phyloP scores from a whole-genome alignment of 2,113 vertebrate species.

The Felis chaus region DNA sequence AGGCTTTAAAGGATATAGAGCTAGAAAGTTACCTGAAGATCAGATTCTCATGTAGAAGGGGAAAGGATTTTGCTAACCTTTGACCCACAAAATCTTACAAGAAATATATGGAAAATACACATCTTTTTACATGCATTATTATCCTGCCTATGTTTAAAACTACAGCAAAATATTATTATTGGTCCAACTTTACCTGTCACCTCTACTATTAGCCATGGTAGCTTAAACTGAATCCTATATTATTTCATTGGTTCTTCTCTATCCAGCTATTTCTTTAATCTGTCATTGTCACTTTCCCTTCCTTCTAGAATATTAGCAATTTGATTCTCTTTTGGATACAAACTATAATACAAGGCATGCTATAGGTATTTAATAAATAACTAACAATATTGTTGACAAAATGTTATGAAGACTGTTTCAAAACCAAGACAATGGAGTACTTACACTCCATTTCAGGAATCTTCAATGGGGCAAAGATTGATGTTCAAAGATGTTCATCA shows the following conservation, averaged over 20 bases:
- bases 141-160: slow-evolving; percentile 11
- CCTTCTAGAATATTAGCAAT: slow-evolving; percentile 7
- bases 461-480: not conserved
- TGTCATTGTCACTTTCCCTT: not conserved
- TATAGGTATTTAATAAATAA: not conserved
- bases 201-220: not conserved
- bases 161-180: not conserved
- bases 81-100: not conserved
- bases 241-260: slow-evolving; percentile 13
- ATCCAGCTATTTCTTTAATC: not conserved
- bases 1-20: not conserved
- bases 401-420: not conserved
- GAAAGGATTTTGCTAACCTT: not conserved
- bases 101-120: not conserved
- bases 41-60: slow-evolving; percentile 11
- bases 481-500: not conserved
- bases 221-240: not conserved
- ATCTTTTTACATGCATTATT: not conserved
- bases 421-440: not conserved
- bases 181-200: not conserved
- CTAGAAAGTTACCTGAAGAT: not conserved
- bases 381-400: not conserved
- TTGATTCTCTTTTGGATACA: slow-evolving; percentile 28
- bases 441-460: slow-evolving; percentile 8
- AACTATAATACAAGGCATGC: not conserved